Evolutionary conservation across 2,113 vertebrate species (phyloP), one percentile per base, ranked within the genome.

Genomic region (Strix uralensis): DNA sequence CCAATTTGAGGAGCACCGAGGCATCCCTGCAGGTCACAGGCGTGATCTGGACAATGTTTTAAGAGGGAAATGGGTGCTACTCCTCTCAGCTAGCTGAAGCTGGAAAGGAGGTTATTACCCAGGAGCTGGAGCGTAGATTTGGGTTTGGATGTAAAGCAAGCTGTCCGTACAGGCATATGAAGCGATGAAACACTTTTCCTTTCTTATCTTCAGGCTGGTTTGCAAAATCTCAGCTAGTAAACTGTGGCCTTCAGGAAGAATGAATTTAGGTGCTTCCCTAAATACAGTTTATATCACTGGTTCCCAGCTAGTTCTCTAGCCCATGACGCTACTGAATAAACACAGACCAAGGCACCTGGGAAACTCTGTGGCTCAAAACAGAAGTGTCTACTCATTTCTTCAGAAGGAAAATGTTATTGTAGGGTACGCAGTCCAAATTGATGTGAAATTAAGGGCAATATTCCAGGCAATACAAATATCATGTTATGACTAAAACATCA

Each of bases 401-500:
- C 46, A 70, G 47, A 40, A 90, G 30, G 9, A 54, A 83, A 73
- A 20, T 22, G n/a, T 59, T 88, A 57, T 18, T n/a, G 47, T 4
- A 63, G 13, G 21, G 21, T 38, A 84, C 5, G 23, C 20, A 40
- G 20, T 20, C 34, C 52, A 61, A 90, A 71, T 27, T 1, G 0
- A 80, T 61, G 54, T 88, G 85, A 94, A 95, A 87, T 81, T 40
- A 73, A 86, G 72, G 73, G 87, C 81, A 85, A 20, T 80, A 86
- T 90, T 90, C 84, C 96, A 94, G 62, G 78, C 66, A 87, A 79
- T 54, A 92, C 14, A 52, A 93, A 85, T 49, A 79, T 30, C 18
- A 1, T 74, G 80, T 93, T 93, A 67, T 83, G 52, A 86, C 47
- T 82, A 93, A 94, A 96, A 94, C 88, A 93, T 47, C 88, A 77